Base-by-base conservation (phyloP, 2,113 vertebrate species). In the Orientallactaga bullata region DNA sequence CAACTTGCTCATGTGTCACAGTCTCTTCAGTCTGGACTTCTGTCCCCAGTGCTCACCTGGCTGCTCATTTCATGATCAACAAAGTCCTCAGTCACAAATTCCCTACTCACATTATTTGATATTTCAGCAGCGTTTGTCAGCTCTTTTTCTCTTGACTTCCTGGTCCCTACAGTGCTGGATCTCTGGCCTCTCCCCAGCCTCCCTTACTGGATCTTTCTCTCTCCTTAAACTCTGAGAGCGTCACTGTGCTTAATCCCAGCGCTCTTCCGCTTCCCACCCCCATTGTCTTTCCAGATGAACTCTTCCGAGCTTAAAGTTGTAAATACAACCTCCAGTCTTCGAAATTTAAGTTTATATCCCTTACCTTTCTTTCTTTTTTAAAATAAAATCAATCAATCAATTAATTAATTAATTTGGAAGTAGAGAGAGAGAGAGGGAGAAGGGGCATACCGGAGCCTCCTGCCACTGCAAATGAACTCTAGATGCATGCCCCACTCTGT, bases 341-440 rank as follows among this genome's bases (percentile, higher is more conserved):
- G 87, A 94, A 60, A 88, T 95, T 87, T 88, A 87, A 89, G 89
- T 88, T 47, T 91, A 91, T n/a, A n/a, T n/a, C n/a, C n/a, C n/a
- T n/a, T n/a, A n/a, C n/a, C 42, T 47, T 47, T 47, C 42, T 47
- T 47, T 47, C 42, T 47, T 8, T 47, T 47, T 47, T 47, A 47
- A n/a, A n/a, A n/a, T n/a, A n/a, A n/a, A n/a, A n/a, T n/a, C n/a
- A n/a, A 47, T 47, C 42, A 47, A 47, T n/a, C n/a, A 47, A 47
- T 47, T 47, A 47, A 47, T 47, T 47, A 6, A 47, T 47, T 47
- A 6, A 47, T 47, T 47, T 47, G 42, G 42, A 47, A 47, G 42
- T 8, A 47, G 42, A 47, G 8, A 47, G 42, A 8, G 42, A 47
- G 42, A 8, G 42, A 47, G 42, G 42, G 42, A 47, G 42, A 47